Percentiles rank a stretch among this genome's conserved stretches.
phyloP scores from a whole-genome alignment of 2,113 vertebrate species.

The Psophia crepitans region DNA sequence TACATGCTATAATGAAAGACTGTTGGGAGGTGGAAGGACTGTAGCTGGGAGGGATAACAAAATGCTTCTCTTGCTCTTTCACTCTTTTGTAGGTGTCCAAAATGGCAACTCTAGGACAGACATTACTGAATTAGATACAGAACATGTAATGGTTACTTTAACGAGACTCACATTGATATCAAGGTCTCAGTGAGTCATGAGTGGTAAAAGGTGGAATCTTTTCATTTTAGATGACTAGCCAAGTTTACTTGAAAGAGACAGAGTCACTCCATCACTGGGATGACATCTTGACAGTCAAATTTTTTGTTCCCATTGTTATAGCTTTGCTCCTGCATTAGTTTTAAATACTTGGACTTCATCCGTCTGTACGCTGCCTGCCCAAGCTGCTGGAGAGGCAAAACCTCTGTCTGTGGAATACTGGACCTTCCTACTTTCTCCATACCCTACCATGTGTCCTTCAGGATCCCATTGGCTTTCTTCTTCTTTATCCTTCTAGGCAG shows the following conservation, averaged over 20 bases:
- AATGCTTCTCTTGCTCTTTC: neutral
- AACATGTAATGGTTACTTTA: neutral
- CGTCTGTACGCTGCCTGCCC: neutral
- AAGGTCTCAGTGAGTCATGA: neutral
- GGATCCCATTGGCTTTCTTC: neutral
- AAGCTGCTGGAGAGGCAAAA: neutral
- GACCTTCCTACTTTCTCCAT: neutral
- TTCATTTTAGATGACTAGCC: neutral
- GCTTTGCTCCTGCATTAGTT: neutral
- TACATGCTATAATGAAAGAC: too few relatives aligned
- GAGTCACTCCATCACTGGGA: neutral
- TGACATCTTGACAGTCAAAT: neutral
- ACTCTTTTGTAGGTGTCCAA: neutral
- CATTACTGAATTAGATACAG: neutral
- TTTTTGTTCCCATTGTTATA: neutral
- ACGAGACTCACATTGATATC: neutral
- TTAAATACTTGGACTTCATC: neutral
- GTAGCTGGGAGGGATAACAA: neutral
- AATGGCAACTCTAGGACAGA: neutral
- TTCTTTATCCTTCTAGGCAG: neutral
- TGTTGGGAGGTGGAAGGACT: neutral
- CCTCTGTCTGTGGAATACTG: neutral
- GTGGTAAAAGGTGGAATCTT: neutral
- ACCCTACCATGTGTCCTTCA: neutral
- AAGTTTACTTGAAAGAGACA: neutral